Conservation (phyloP, 2,888 invertebrate species). For the Steinernema carpocapsae region DNA sequence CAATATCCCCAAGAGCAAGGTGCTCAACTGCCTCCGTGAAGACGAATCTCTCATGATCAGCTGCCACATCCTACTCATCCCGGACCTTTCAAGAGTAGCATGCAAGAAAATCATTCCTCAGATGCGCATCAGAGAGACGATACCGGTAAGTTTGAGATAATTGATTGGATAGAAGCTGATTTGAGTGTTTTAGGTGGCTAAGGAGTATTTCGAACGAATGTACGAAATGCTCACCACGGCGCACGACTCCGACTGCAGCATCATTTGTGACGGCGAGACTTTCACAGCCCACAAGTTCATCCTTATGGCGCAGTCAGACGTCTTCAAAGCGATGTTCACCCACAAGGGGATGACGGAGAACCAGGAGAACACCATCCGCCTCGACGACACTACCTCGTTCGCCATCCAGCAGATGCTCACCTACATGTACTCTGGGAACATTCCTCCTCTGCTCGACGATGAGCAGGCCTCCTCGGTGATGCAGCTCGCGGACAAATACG, state of each 20-base stretch:
- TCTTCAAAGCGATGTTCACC: slow-evolving; percentile 66
- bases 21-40: slow-evolving; percentile 59
- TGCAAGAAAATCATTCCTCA: slow-evolving; percentile 46
- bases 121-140: slow-evolving; percentile 10
- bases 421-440: slow-evolving; percentile 42
- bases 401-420: slow-evolving; percentile 63
- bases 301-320: slow-evolving; percentile 65
- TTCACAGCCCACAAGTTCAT: slow-evolving; percentile 66
- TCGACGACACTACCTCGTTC: slow-evolving; percentile 54
- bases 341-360: slow-evolving; percentile 56
- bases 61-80: slow-evolving; percentile 68
- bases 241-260: slow-evolving; percentile 61
- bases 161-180: no score
- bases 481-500: slow-evolving; percentile 68
- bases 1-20: slow-evolving; percentile 67
- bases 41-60: slow-evolving; percentile 67
- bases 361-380: slow-evolving; percentile 39
- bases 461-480: slow-evolving; percentile 56
- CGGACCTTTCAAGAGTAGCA: slow-evolving; percentile 56
- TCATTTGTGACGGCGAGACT: slow-evolving; percentile 47
- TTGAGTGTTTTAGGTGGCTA: slow-evolving; percentile 43
- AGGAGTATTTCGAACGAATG: slow-evolving; percentile 48
- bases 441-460: slow-evolving; percentile 48
- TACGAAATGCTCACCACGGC: slow-evolving; percentile 52
- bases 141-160: no score